Percentiles rank a stretch among this genome's conserved stretches.
These are phyloP conservation scores for Carcina quercana DNA, from an alignment of 2,888 invertebrate genomes.

Conservation along the genomic window DNA sequence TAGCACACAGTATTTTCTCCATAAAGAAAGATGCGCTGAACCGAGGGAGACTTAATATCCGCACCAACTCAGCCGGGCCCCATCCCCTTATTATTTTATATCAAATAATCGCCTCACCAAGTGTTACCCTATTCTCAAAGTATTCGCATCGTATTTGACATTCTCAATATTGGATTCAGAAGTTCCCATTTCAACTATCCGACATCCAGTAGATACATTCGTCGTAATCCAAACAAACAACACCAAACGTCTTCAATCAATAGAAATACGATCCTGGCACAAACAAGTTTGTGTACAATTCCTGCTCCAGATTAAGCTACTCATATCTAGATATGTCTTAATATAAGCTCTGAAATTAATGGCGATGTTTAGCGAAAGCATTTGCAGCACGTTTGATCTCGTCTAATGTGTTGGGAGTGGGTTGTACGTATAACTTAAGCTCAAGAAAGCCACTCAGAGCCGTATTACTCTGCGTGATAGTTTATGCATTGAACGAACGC, in stretches of 20 bases:
- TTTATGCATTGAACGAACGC: slow-evolving; percentile 9
- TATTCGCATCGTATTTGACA: slow-evolving; percentile 14
- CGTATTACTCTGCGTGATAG: slow-evolving; percentile 18
- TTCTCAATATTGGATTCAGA: slow-evolving; percentile 12
- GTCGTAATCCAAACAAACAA: slow-evolving; percentile 4
- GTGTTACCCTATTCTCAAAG: slow-evolving; percentile 42
- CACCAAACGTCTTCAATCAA: not conserved
- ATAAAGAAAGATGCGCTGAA: too few relatives aligned
- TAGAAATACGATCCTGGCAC: not conserved
- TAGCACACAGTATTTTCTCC: too few relatives aligned
- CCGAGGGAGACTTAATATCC: slow-evolving; percentile 22
- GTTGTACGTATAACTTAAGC: slow-evolving; percentile 32
- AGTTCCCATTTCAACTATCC: slow-evolving; percentile 7
- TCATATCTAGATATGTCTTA: not conserved
- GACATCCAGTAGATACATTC: too few relatives aligned
- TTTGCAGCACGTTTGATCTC: slow-evolving; percentile 37
- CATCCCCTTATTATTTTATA: slow-evolving; percentile 40
- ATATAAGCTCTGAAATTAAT: slow-evolving; percentile 1
- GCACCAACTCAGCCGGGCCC: slow-evolving; percentile 24
- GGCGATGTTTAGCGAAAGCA: slow-evolving; percentile 8
- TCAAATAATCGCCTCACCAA: slow-evolving; percentile 59
- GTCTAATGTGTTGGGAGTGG: slow-evolving; percentile 39
- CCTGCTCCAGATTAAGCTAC: not conserved
- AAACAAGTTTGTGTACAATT: not conserved
- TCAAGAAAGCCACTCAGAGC: slow-evolving; percentile 29